phyloP scores from a whole-genome alignment of 2,113 vertebrate species.

The Petaurus breviceps region DNA sequence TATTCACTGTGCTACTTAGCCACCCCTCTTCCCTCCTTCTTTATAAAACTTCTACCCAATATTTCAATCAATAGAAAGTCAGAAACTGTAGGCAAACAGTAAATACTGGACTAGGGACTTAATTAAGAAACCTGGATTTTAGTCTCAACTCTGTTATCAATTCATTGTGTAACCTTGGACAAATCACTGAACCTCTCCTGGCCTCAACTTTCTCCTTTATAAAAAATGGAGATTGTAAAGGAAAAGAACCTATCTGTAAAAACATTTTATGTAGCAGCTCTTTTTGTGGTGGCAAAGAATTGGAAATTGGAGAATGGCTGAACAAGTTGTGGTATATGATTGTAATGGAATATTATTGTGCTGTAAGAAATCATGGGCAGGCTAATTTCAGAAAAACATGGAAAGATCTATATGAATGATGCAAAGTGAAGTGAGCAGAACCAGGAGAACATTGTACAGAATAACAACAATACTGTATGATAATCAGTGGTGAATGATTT shows the following conservation, averaged over 20 bases:
- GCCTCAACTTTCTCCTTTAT: background rate
- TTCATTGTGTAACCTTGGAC: background rate
- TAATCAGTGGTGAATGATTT: background rate
- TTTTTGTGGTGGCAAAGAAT: too few relatives aligned
- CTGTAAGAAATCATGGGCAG: too few relatives aligned
- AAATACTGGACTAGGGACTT: background rate
- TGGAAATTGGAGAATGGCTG: too few relatives aligned
- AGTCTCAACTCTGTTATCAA: background rate
- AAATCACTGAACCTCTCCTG: background rate
- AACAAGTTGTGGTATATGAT: too few relatives aligned
- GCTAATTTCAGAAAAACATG: too few relatives aligned
- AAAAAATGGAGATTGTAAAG: background rate
- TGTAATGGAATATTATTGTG: too few relatives aligned
- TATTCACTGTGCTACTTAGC: too few relatives aligned
- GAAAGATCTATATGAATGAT: too few relatives aligned
- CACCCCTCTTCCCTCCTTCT: background rate
- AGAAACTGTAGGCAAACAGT: background rate
- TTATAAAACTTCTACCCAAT: slow-evolving; percentile 7
- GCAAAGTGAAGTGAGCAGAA: too few relatives aligned
- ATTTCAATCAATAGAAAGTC: background rate
- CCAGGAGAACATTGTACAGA: too few relatives aligned
- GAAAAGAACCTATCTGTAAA: too few relatives aligned
- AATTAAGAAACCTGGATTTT: background rate
- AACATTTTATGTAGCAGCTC: too few relatives aligned
- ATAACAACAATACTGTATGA: background rate